Evolutionary conservation across 1,140 invertebrate genomes (phyloP), one percentile per base, ranked within the genome.

Genomic region (Vanessa atalanta): DNA sequence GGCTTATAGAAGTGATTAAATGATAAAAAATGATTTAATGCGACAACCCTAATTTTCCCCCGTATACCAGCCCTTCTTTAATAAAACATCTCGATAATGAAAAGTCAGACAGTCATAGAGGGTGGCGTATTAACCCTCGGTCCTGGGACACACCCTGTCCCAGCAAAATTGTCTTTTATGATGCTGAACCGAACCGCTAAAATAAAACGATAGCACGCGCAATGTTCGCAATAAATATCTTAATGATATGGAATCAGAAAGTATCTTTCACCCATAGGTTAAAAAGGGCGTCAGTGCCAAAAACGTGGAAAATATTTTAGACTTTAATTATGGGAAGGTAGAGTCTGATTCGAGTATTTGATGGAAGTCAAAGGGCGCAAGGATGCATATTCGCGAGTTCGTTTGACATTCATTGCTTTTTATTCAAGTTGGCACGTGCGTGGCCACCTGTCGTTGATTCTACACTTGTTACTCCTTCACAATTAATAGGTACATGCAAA

Each of bases 1-100:
- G 37, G 3, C 9, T 43, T 20, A 20, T 20, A 43, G 3, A 43
- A 43, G 37, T 8, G 37, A 43, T 37, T 37, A 20, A 55, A 23
- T 55, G 9, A 13, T 57, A 23, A 11, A 4, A 23, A 11, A 0
- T 57, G 1, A 16, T 16, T 5, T 55, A 0, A 15, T 47, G 9
- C 61, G 66, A 20, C 73, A 90, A 70, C 89, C 89, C 90, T 91
- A 87, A 67, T 69, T n/a, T 63, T 79, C 85, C 89, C 88, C 83
- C 79, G 43, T 70, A 68, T 80, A 83, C 76, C 80, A 76, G 77
- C 87, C 88, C 88, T 86, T 69, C 90, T 89, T 92, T 90, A 93
- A 93, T 93, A 93, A 93, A 93, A 93, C 90, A 93, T 93, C 89
- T 93, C 89, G 90, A 93, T 93, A 93, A 93, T 93, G 90, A 93